Evolutionary conservation across 2,888 invertebrate genomes (phyloP).

Genomic region (Alentia gelatinosa): DNA sequence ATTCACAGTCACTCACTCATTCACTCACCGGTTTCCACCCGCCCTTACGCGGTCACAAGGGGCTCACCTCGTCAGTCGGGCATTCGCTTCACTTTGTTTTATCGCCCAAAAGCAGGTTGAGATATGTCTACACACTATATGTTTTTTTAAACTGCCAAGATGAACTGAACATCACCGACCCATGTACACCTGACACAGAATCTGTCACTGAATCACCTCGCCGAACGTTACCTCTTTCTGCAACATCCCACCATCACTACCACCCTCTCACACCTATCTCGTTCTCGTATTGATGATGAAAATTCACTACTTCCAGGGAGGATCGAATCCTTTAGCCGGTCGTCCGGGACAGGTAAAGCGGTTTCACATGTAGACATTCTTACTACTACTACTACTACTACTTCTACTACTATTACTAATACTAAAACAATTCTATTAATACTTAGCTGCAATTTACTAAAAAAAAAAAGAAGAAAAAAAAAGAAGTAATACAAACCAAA

Average conservation of each 20-base stretch:
- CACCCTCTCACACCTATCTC: background rate
- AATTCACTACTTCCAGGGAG: slow-evolving; percentile 46
- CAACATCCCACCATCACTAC: slow-evolving; percentile 23
- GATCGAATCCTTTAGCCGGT: slow-evolving; percentile 36
- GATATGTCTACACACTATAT: too few relatives aligned
- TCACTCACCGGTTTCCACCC: background rate
- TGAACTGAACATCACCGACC: too few relatives aligned
- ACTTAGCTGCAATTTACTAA: background rate
- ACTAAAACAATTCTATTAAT: background rate
- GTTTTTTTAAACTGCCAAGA: too few relatives aligned
- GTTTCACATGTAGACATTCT: slow-evolving; percentile 43
- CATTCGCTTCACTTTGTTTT: background rate
- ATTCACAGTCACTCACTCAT: background rate
- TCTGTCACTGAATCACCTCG: too few relatives aligned
- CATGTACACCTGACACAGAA: too few relatives aligned
- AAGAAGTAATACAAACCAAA: too few relatives aligned
- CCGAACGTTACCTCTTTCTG: background rate
- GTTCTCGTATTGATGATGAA: slow-evolving; percentile 30
- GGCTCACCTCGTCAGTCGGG: background rate
- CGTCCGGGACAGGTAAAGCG: slow-evolving; percentile 42
- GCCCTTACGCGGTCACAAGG: background rate
- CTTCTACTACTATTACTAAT: background rate
- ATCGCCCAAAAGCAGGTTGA: too few relatives aligned
- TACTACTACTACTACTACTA: slow-evolving; percentile 19
- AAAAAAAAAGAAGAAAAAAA: background rate